Conservation (phyloP, 1,140 invertebrate species). For the Drosophila micromelanica region DNA sequence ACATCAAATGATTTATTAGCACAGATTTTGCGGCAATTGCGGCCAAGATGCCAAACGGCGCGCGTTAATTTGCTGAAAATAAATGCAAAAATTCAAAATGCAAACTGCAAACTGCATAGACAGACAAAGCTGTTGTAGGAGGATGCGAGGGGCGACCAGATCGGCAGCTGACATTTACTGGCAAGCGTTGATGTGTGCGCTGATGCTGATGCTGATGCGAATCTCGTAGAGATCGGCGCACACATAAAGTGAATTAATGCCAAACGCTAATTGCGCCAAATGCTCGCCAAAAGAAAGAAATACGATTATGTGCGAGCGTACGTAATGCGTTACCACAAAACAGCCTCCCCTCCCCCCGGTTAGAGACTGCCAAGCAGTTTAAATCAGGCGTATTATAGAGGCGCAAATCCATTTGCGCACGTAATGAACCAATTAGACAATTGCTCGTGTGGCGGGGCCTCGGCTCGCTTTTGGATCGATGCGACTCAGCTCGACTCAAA, state of each 20-base stretch:
- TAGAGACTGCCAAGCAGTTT: constrained; percentile 20
- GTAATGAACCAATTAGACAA: constrained; percentile 81
- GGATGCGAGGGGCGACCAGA: too few relatives aligned
- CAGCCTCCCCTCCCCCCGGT: background rate
- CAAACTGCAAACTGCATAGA: constrained; percentile 41
- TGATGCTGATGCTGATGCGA: too few relatives aligned
- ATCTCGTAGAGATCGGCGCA: constrained; percentile 33
- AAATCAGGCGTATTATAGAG: constrained; percentile 72
- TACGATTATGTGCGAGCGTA: constrained; percentile 31
- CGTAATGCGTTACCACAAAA: constrained; percentile 9
- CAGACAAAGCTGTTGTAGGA: constrained; percentile 38
- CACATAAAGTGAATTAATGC: constrained; percentile 69
- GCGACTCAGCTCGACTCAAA: constrained; percentile 15
- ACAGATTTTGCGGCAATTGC: constrained; percentile 50
- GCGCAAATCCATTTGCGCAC: constrained; percentile 80
- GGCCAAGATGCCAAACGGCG: constrained; percentile 24
- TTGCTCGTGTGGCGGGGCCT: constrained; percentile 25
- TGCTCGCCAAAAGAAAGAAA: constrained; percentile 34
- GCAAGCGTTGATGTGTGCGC: too few relatives aligned
- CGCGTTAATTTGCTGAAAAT: constrained; percentile 80
- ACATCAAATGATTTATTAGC: constrained; percentile 80
- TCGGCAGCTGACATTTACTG: too few relatives aligned
- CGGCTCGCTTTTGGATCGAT: background rate
- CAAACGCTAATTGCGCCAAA: constrained; percentile 72
- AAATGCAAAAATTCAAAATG: constrained; percentile 53